A percentile compares a stretch with the other conserved stretches of the same genome.
These are phyloP conservation scores for Eptatretus burgeri DNA, from an alignment of 2,113 vertebrate species.

Conservation along the genomic window DNA sequence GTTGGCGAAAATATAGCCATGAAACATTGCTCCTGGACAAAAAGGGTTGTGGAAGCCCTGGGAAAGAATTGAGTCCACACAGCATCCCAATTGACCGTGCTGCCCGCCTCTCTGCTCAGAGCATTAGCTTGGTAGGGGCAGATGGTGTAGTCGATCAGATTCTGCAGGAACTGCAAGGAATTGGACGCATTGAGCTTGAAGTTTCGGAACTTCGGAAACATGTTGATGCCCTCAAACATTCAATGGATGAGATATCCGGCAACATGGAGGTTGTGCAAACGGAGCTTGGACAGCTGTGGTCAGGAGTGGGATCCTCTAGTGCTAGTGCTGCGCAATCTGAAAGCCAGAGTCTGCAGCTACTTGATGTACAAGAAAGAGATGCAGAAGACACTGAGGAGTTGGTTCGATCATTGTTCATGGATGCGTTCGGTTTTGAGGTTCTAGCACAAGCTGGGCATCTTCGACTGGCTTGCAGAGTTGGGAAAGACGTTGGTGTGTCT, in stretches of 20 bases:
- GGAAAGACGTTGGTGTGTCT: slow-evolving; percentile 67
- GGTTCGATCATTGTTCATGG: slow-evolving; percentile 54
- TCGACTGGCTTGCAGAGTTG: slow-evolving; percentile 67
- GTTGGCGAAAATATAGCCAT: neutral
- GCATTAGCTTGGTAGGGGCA: slow-evolving; percentile 19
- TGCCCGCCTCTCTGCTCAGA: neutral
- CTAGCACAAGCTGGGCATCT: slow-evolving; percentile 47
- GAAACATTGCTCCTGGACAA: slow-evolving; percentile 2
- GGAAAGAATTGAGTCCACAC: neutral
- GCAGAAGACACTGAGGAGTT: slow-evolving; percentile 37
- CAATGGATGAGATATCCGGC: slow-evolving; percentile 74
- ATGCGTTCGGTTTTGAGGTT: slow-evolving; percentile 73
- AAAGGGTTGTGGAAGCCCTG: neutral
- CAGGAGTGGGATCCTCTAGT: slow-evolving; percentile 43
- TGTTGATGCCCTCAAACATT: slow-evolving; percentile 52
- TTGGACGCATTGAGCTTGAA: slow-evolving; percentile 73
- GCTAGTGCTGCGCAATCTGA: slow-evolving; percentile 45
- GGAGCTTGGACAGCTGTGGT: slow-evolving; percentile 68
- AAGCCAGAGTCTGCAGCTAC: slow-evolving; percentile 54
- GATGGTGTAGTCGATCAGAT: slow-evolving; percentile 86
- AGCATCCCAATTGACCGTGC: slow-evolving; percentile 2
- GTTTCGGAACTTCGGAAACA: slow-evolving; percentile 68
- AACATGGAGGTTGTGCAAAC: slow-evolving; percentile 62
- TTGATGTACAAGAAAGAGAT: slow-evolving; percentile 72
- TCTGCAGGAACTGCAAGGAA: slow-evolving; percentile 63